phyloP scores from a whole-genome alignment of 2,113 vertebrate genomes.

The Sialia sialis region DNA sequence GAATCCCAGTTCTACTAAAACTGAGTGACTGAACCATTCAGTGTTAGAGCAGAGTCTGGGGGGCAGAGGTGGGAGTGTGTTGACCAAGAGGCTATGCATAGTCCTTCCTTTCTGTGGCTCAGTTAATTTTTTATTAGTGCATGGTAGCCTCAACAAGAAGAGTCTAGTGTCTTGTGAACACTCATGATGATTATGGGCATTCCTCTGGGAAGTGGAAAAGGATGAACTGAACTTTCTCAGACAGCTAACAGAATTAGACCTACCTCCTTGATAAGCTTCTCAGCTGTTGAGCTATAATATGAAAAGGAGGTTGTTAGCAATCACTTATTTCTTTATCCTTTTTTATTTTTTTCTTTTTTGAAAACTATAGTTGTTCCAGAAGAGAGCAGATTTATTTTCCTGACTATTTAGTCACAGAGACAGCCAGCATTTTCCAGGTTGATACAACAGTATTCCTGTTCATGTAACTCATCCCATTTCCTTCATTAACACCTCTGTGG shows the following conservation, averaged over 20 bases:
- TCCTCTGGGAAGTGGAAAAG: not conserved
- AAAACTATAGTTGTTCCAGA: not conserved
- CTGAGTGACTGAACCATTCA: not conserved
- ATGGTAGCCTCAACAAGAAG: not conserved
- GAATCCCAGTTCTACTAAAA: not conserved
- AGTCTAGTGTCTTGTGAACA: not conserved
- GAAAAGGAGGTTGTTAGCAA: not conserved
- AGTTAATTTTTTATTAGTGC: not conserved
- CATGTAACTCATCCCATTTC: not conserved
- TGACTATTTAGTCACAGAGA: not conserved
- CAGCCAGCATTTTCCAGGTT: not conserved
- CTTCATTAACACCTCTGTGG: not conserved
- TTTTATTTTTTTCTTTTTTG: not conserved
- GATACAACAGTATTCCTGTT: not conserved
- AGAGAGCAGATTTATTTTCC: not conserved
- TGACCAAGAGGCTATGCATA: not conserved
- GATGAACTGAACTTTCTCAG: not conserved
- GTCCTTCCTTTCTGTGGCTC: not conserved
- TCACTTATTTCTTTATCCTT: not conserved
- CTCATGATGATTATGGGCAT: not conserved
- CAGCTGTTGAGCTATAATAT: not conserved
- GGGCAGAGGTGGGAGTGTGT: not conserved
- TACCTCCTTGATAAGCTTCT: not conserved
- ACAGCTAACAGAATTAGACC: not conserved
- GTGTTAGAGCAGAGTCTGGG: not conserved